Base-by-base conservation (phyloP, 2,888 invertebrate genomes). In the Scaptomyza caliginosa region DNA sequence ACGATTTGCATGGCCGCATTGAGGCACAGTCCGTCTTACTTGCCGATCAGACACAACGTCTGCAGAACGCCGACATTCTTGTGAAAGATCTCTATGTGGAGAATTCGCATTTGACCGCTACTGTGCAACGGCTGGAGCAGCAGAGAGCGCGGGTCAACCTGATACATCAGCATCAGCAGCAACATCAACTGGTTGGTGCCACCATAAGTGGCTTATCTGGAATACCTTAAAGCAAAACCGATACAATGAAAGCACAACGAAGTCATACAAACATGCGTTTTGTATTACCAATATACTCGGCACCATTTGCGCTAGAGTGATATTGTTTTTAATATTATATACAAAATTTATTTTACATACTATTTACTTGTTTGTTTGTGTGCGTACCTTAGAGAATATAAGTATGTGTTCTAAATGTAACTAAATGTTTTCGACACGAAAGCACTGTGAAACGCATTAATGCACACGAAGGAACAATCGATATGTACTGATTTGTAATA, bases 11-110 rank as follows among this genome's bases (percentile, higher is more conserved):
- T 62, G 91, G 91, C 75, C 92, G 93, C n/a, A 89, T 93, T 67
- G 92, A 92, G 64, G 91, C 92, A 21, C 89, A 93, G 88, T 79
- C 91, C 77, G 89, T 91, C 86, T 72, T 92, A 88, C 80, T 92
- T 90, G 89, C 92, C 69, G 90, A 92, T 66, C 92, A 95, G 91
- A 92, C 93, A 52, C 94, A 95, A 85, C 94, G 95, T 72, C 92
- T 96, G 59, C 93, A 94, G 34, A 93, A 94, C 85, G 94, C 95
- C 13, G 96, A 96, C 90, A 90, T 95, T 82, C 92, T 96, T 42
- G 95, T 96, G 19, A 96, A 96, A 92, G 96, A 96, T 88, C 92
- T 97, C 66, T 97, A 95, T 91, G 94, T 96, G 49, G 96, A 97
- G 92, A 97, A 97, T 92, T 95, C 96, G 52, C 95, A 95, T 90